Conservation (phyloP, 2,888 invertebrate species). For the Leptinotarsa juncta region DNA sequence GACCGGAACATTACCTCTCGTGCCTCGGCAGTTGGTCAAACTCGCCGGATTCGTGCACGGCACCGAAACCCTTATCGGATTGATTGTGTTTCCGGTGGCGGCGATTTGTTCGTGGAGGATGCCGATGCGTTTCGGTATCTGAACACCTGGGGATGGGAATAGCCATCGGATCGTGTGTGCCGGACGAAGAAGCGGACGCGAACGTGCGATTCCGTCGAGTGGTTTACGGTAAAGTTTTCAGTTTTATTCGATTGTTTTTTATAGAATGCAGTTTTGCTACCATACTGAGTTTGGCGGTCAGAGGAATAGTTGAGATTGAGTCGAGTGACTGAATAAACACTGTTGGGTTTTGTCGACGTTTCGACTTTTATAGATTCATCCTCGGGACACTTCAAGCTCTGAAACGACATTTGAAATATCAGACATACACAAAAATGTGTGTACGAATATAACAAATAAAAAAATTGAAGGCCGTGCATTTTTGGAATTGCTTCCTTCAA, state of each 20-base stretch:
- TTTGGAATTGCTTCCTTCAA: too few relatives aligned
- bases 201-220: slow-evolving; percentile 63
- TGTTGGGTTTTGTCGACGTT: too few relatives aligned
- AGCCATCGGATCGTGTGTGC: slow-evolving; percentile 79
- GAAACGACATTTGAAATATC: too few relatives aligned
- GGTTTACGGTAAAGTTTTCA: slow-evolving; percentile 64
- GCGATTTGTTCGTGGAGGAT: background rate
- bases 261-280: too few relatives aligned
- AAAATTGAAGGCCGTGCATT: too few relatives aligned
- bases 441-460: too few relatives aligned
- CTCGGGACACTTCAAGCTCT: too few relatives aligned
- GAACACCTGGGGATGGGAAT: slow-evolving; percentile 70
- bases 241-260: background rate
- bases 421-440: too few relatives aligned
- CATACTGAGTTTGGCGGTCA: too few relatives aligned
- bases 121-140: background rate
- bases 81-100: background rate
- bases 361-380: too few relatives aligned
- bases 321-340: too few relatives aligned
- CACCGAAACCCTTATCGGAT: background rate
- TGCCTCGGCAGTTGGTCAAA: background rate
- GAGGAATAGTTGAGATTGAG: too few relatives aligned
- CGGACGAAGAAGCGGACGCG: slow-evolving; percentile 73
- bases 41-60: background rate
- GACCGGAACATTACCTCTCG: background rate